Evolutionary conservation across 2,888 invertebrate genomes (phyloP), one percentile per base, ranked within the genome.

Genomic region (Pharmacophagus antenor): DNA sequence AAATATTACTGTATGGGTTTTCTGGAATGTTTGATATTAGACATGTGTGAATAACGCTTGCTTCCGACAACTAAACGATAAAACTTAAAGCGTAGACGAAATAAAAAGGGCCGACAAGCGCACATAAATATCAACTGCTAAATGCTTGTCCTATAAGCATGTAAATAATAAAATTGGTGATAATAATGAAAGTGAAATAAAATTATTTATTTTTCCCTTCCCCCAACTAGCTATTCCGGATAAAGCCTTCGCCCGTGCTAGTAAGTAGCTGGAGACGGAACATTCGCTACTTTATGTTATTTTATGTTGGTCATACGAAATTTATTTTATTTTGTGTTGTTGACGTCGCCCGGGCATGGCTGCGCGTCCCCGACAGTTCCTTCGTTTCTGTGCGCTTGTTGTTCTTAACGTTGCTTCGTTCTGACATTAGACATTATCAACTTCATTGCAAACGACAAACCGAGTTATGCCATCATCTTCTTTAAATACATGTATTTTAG

Each of bases 171-270:
- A 44, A 71, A 85, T 85, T 84, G 82, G 83, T 83, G 67, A 68
- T 74, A 71, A 69, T 73, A 70, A n/a, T n/a, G n/a, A 77, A 73
- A 65, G 58, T 58, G 53, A 63, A 68, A 65, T 73, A 76, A 73
- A 70, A 75, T 72, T 71, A 4, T 76, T 74, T 81, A 79, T 82
- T 77, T 88, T 88, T 85, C n/a, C n/a, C 88, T 87, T 79, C 88
- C 86, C 82, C 92, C 88, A n/a, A 94, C 92, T 94, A 97, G 97
- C 96, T 97, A 94, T 97, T 97, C 97, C 96, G 97, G 97, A 97
- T 97, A 93, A 97, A 96, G 95, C 97, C 97, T 92, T 96, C 97
- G 93, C 97, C 97, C 94, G 97, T 97, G 92, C 95, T 97, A 95
- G 97, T 97, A 97, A 97, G 97, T 97, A 97, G 90, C 88, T 83